phyloP scores from a whole-genome alignment of 2,888 invertebrate species.

The Drosophila cyrtoloma region DNA sequence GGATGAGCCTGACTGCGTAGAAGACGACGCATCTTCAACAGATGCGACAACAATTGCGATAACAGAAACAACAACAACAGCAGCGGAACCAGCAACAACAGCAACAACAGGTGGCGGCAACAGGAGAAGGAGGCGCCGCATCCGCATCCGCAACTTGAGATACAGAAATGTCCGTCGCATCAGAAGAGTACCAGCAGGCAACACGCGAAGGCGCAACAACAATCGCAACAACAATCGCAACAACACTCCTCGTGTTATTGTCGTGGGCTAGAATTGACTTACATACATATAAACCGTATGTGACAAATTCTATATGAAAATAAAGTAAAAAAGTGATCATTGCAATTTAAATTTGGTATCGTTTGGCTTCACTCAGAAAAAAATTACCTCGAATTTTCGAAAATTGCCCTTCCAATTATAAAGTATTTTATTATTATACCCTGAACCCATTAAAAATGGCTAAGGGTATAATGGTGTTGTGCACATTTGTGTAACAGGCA shows the following conservation, averaged over 20 bases:
- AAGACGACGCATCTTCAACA: background rate
- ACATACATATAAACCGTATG: background rate
- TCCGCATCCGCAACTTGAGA: background rate
- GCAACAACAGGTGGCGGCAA: background rate
- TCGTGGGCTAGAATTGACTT: background rate
- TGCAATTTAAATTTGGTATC: no score
- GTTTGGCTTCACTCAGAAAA: no score
- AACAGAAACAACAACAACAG: slow-evolving; percentile 6
- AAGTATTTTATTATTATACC: no score
- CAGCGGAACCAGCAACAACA: background rate
- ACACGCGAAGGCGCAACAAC: background rate
- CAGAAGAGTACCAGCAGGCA: background rate
- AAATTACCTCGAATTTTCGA: no score
- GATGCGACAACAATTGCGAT: slow-evolving; percentile 6
- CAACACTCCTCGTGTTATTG: background rate
- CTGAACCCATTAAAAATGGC: no score
- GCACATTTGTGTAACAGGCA: no score
- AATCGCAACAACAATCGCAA: background rate
- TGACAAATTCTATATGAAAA: background rate
- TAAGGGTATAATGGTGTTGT: no score
- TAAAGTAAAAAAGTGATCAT: background rate
- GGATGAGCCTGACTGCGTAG: background rate
- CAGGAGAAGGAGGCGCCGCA: background rate
- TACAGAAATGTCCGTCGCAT: background rate
- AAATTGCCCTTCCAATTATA: no score